Conservation (phyloP, 2,797 vertebrate genomes). For the Atherinosoma microstoma region DNA sequence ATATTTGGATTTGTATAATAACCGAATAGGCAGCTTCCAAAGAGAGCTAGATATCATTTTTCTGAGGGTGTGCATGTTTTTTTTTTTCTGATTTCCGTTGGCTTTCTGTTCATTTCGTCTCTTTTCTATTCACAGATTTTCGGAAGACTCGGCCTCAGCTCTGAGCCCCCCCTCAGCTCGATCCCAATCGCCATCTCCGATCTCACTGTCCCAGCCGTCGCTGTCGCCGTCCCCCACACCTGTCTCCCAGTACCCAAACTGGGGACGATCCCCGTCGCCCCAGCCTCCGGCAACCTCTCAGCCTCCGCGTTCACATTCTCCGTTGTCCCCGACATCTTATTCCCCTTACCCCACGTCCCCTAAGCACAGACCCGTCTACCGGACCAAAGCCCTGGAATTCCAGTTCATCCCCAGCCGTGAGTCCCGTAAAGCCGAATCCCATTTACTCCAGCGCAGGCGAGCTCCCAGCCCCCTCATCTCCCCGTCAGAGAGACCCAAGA, state of each 20-base stretch:
- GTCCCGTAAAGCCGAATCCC: slow-evolving; percentile 82
- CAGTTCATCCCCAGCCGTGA: slow-evolving; percentile 84
- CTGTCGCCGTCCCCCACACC: slow-evolving; percentile 82
- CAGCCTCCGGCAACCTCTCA: slow-evolving; percentile 74
- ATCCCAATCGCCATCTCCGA: slow-evolving; percentile 82
- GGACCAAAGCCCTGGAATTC: slow-evolving; percentile 85
- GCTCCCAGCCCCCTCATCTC: slow-evolving; percentile 92
- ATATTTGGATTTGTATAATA: too few relatives aligned
- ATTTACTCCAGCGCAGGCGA: slow-evolving; percentile 85
- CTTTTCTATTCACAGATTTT: slow-evolving; percentile 74
- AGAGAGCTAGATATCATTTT: neutral
- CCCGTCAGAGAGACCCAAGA: slow-evolving; percentile 88
- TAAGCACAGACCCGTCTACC: slow-evolving; percentile 86
- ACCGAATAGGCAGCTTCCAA: neutral
- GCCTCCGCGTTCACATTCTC: slow-evolving; percentile 80
- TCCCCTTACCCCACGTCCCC: slow-evolving; percentile 85
- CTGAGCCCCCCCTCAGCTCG: slow-evolving; percentile 80
- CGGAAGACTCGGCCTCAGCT: slow-evolving; percentile 82
- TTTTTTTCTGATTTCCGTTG: slow-evolving; percentile 25
- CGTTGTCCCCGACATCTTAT: slow-evolving; percentile 79
- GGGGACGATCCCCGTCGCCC: slow-evolving; percentile 83
- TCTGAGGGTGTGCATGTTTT: slow-evolving; percentile 22
- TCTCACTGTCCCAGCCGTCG: slow-evolving; percentile 82
- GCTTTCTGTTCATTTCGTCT: slow-evolving; percentile 31
- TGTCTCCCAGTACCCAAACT: slow-evolving; percentile 83